Evolutionary conservation across 2,113 vertebrate genomes (phyloP).

Genomic region (Gulo gulo): DNA sequence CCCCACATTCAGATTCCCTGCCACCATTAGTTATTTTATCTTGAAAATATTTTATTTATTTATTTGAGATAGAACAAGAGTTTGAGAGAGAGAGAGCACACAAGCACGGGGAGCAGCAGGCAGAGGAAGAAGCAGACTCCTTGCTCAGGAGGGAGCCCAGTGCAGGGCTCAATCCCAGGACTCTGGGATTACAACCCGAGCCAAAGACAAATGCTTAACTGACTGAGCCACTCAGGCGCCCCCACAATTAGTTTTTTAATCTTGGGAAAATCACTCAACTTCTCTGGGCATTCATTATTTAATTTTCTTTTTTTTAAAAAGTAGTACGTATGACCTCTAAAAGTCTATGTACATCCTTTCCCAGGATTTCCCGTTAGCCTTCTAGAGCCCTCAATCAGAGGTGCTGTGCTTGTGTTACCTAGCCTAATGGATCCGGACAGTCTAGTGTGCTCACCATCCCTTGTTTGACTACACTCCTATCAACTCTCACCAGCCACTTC

Average conservation of each 20-base stretch:
- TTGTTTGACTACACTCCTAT: not conserved
- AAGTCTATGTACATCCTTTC: not conserved
- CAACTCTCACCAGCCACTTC: not conserved
- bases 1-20: not conserved
- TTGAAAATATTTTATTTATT: too few species aligned
- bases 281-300: not conserved
- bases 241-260: not conserved
- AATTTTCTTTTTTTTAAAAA: not conserved
- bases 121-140: too few species aligned
- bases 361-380: not conserved
- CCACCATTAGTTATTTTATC: not conserved
- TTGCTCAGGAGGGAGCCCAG: too few species aligned
- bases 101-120: too few species aligned
- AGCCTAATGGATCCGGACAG: too few species aligned
- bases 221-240: too few species aligned
- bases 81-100: too few species aligned
- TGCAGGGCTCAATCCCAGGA: too few species aligned
- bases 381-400: not conserved
- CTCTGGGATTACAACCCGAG: too few species aligned
- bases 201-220: too few species aligned
- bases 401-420: accelerated
- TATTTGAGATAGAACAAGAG: too few species aligned
- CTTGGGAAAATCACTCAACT: not conserved
- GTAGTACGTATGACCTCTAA: not conserved
- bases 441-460: not conserved